A percentile compares a stretch with the other conserved stretches of the same genome.
These are phyloP conservation scores for Eutolmus rufibarbis DNA, from an alignment of 2,888 invertebrate species.

Conservation along the genomic window DNA sequence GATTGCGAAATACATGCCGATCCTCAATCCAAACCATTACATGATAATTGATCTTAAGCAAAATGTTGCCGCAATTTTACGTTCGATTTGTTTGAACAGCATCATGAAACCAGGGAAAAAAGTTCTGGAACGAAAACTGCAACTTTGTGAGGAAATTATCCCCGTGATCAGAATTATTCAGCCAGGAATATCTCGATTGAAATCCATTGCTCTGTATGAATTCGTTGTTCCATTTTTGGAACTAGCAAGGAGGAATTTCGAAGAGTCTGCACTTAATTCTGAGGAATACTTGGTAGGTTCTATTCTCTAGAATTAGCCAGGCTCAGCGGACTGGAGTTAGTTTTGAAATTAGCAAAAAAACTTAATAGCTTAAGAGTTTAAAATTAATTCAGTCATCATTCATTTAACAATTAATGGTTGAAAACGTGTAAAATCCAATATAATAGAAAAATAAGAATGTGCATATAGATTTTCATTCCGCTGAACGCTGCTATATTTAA, in stretches of 20 bases:
- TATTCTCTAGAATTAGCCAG: too few species aligned
- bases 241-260: slow-evolving; percentile 69
- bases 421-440: too few species aligned
- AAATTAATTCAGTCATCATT: too few species aligned
- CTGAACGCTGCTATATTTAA: too few species aligned
- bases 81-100: slow-evolving; percentile 64
- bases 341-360: too few species aligned
- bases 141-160: slow-evolving; percentile 72
- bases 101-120: slow-evolving; percentile 65
- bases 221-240: slow-evolving; percentile 74
- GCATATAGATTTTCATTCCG: too few species aligned
- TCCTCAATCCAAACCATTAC: slow-evolving; percentile 73
- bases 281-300: slow-evolving; percentile 63
- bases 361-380: too few species aligned
- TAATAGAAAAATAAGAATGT: too few species aligned
- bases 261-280: slow-evolving; percentile 66
- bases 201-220: slow-evolving; percentile 79
- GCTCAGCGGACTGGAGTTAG: too few species aligned
- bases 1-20: slow-evolving; percentile 65
- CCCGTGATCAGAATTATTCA: slow-evolving; percentile 71
- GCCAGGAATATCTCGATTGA: slow-evolving; percentile 64
- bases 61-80: slow-evolving; percentile 69
- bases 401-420: too few species aligned
- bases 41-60: slow-evolving; percentile 75
- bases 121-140: slow-evolving; percentile 70